These are phyloP conservation scores for Lampris incognitus DNA, from an alignment of 2,113 vertebrate genomes.

Conservation along the genomic window DNA sequence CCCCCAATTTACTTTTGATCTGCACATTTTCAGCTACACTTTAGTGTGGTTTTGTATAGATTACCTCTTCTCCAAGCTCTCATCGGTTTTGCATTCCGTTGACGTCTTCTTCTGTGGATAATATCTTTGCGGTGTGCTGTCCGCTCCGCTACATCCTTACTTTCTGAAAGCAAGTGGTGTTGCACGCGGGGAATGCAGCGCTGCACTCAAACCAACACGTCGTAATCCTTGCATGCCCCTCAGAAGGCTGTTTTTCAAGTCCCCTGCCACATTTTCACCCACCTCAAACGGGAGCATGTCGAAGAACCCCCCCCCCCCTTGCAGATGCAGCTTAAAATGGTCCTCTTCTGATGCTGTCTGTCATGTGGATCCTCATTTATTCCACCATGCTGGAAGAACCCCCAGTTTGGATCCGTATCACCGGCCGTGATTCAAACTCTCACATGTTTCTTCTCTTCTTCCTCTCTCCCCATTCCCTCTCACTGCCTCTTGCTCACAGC, in stretches of 20 bases:
- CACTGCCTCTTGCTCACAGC: constrained; percentile 39
- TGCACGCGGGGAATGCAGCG: neutral
- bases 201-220: neutral
- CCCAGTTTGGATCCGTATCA: constrained; percentile 68
- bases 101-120: neutral
- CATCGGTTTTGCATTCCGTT: neutral
- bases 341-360: constrained; percentile 60
- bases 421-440: constrained; percentile 72
- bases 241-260: constrained; percentile 2
- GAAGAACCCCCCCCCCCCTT: constrained; percentile 31
- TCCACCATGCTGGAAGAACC: constrained; percentile 64
- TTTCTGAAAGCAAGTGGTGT: constrained; percentile 8
- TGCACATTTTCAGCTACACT: neutral
- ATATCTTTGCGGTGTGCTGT: constrained; percentile 8
- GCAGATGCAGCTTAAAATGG: constrained; percentile 55
- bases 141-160: constrained; percentile 7
- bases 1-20: neutral
- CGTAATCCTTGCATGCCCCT: constrained; percentile 13
- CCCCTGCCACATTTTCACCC: constrained; percentile 27
- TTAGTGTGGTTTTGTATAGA: neutral
- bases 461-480: constrained; percentile 32
- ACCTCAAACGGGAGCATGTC: constrained; percentile 35
- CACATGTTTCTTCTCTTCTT: constrained; percentile 61
- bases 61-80: constrained; percentile 47
- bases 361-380: constrained; percentile 63